Conservation (phyloP, 2,797 vertebrate species). For the Melanotaenia trifasciata region DNA sequence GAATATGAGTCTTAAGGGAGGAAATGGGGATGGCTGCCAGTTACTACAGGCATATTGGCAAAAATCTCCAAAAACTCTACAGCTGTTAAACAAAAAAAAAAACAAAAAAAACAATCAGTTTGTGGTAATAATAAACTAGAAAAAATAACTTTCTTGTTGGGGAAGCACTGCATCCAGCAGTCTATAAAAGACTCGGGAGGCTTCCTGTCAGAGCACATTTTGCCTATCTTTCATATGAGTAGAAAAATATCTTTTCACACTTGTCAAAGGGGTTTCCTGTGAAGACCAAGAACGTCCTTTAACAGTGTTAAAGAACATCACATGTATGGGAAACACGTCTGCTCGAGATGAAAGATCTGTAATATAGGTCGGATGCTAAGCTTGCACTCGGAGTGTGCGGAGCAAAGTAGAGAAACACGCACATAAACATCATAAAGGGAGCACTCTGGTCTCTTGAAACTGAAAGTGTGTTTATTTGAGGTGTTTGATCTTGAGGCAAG, state of each 20-base stretch:
- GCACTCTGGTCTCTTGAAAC: constrained; percentile 43
- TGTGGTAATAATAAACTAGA: constrained; percentile 51
- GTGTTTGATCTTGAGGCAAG: constrained; percentile 61
- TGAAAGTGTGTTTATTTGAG: constrained; percentile 43
- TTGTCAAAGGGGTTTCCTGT: constrained; percentile 72
- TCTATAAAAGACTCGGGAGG: constrained; percentile 50
- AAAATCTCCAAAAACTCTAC: constrained; percentile 38
- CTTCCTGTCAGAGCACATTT: constrained; percentile 64
- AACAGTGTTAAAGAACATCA: constrained; percentile 61
- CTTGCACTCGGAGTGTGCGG: constrained; percentile 57
- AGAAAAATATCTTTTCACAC: constrained; percentile 68
- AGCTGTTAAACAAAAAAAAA: constrained; percentile 33
- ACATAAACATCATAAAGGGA: constrained; percentile 52
- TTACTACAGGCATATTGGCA: constrained; percentile 29
- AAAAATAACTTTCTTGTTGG: constrained; percentile 52
- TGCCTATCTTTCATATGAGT: constrained; percentile 55
- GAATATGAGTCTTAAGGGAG: constrained; percentile 29
- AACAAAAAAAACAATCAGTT: constrained; percentile 10
- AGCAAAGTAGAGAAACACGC: constrained; percentile 32
- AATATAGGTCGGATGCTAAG: constrained; percentile 72
- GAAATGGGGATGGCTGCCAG: constrained; percentile 36
- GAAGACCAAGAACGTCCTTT: constrained; percentile 75
- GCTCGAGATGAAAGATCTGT: constrained; percentile 71
- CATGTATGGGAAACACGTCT: constrained; percentile 70
- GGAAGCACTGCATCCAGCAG: constrained; percentile 50